Evolutionary conservation across 2,888 invertebrate species (phyloP).

Genomic region (Phlogophora meticulosa): DNA sequence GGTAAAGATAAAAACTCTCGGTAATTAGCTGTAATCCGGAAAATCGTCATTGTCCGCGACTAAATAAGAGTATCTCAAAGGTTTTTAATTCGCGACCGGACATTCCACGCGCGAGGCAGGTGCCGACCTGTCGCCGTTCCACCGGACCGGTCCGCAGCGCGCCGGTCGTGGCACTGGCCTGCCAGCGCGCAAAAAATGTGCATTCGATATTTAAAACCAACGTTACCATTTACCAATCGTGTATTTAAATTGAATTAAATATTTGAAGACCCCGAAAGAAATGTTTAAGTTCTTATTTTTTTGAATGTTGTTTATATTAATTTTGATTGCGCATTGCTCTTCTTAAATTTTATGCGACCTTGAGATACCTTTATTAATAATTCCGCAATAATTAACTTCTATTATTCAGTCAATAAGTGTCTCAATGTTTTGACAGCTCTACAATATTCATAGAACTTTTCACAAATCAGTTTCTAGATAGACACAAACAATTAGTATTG

Average conservation of each 20-base stretch:
- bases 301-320: conserved; percentile 20
- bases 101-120: conserved; percentile 84
- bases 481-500: neutral
- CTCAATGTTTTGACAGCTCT: conserved; percentile 1
- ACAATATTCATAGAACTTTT: neutral
- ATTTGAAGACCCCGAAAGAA: conserved; percentile 23
- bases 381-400: neutral
- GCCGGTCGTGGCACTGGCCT: conserved; percentile 67
- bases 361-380: conserved; percentile 7
- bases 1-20: conserved; percentile 59
- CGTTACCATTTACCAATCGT: conserved; percentile 66
- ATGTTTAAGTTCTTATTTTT: conserved; percentile 12
- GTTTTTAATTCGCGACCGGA: conserved; percentile 80
- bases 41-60: conserved; percentile 71
- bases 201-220: conserved; percentile 72
- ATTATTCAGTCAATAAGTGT: too few relatives aligned
- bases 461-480: neutral
- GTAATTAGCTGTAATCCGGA: conserved; percentile 72
- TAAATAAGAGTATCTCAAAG: conserved; percentile 68
- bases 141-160: conserved; percentile 76
- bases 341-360: conserved; percentile 36
- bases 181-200: conserved; percentile 72
- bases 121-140: conserved; percentile 83
- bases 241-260: conserved; percentile 56
- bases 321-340: conserved; percentile 21